These are phyloP conservation scores for Ceratosolen solmsi DNA, from an alignment of 1,140 invertebrate species.

Conservation along the genomic window DNA sequence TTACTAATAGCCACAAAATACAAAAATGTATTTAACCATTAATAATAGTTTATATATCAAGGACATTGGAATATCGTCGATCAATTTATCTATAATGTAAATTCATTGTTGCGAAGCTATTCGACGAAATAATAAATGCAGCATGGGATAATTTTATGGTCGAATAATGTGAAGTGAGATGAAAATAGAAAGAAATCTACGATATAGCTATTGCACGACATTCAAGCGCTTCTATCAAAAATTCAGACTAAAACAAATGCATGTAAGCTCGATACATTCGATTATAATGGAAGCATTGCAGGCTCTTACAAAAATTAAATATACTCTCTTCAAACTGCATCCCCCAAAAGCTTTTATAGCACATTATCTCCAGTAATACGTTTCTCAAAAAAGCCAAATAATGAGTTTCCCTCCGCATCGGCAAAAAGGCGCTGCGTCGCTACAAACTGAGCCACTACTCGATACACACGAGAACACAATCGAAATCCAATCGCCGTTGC, in stretches of 20 bases:
- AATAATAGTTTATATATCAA: too few relatives aligned
- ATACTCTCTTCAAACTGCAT: constrained; percentile 14
- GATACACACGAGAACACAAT: not conserved
- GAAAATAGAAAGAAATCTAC: not conserved
- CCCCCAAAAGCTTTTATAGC: constrained; percentile 45
- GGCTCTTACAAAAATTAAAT: constrained; percentile 50
- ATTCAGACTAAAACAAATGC: not conserved
- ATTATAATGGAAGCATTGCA: not conserved
- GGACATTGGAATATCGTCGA: too few relatives aligned
- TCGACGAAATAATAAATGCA: not conserved
- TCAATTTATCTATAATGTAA: too few relatives aligned
- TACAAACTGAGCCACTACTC: not conserved
- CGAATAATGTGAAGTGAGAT: not conserved
- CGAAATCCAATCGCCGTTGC: constrained; percentile 34
- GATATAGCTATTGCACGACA: not conserved
- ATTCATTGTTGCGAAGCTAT: too few relatives aligned
- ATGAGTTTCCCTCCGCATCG: constrained; percentile 36
- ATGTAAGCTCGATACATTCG: not conserved
- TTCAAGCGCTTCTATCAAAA: not conserved
- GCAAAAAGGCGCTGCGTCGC: constrained; percentile 48
- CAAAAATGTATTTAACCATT: too few relatives aligned
- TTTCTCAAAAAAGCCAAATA: constrained; percentile 39
- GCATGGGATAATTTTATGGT: not conserved
- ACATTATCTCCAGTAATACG: constrained; percentile 43
- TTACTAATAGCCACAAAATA: too few relatives aligned